Percentiles rank a stretch among this genome's conserved stretches.
phyloP scores from a whole-genome alignment of 2,888 invertebrate genomes.

The Invenusta paracnida region DNA sequence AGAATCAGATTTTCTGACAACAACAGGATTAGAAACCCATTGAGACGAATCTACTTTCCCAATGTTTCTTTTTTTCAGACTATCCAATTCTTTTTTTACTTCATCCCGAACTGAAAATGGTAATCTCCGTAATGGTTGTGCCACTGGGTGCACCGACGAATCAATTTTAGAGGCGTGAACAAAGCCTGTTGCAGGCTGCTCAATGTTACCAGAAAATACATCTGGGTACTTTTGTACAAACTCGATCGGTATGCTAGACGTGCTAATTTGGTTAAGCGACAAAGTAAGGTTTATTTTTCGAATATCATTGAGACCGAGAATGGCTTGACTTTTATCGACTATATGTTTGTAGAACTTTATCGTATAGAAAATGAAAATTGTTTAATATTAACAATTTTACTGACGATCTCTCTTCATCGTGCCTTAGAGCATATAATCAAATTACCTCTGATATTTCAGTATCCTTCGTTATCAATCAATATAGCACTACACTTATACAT shows the following conservation, averaged over 20 bases:
- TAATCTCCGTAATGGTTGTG: background rate
- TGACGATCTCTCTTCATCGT: no score
- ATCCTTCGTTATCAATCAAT: no score
- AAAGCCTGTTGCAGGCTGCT: constrained; percentile 1
- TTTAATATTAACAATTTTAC: no score
- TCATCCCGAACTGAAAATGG: background rate
- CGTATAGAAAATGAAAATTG: no score
- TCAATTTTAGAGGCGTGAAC: constrained; percentile 13
- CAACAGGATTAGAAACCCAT: no score
- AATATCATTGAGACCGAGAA: background rate
- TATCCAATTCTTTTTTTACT: background rate
- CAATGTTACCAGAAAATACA: constrained; percentile 7
- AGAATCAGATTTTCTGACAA: no score
- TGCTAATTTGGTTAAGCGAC: constrained; percentile 23
- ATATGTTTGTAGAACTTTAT: no score
- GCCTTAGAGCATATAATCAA: no score
- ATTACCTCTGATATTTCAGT: no score
- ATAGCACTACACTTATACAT: no score
- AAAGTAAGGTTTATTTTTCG: background rate
- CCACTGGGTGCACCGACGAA: background rate
- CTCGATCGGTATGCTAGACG: background rate
- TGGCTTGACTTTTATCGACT: background rate
- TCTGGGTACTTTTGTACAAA: background rate
- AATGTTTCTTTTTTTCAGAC: background rate
- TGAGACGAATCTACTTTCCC: background rate